Evolutionary conservation across 2,888 invertebrate species (phyloP).

Genomic region (Oscheius myriophilus): DNA sequence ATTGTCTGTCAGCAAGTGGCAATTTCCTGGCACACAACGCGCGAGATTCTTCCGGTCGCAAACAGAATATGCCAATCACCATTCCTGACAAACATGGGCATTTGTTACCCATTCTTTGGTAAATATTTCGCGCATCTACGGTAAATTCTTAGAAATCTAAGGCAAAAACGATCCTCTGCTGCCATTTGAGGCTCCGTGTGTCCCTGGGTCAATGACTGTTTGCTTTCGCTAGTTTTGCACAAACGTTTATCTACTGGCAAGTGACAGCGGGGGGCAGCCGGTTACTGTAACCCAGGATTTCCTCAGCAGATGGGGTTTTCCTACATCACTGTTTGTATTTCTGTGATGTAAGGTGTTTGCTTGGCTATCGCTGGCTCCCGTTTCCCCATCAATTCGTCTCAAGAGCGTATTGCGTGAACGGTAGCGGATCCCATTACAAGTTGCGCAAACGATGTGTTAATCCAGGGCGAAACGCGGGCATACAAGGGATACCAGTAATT

Average conservation of each 20-base stretch:
- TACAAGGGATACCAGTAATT: background rate
- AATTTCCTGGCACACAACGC: constrained; percentile 30
- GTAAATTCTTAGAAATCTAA: too few relatives aligned
- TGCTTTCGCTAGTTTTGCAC: background rate
- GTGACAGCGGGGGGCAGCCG: constrained; percentile 20
- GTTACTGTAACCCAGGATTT: background rate
- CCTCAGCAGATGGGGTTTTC: constrained; percentile 4
- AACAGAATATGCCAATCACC: constrained; percentile 10
- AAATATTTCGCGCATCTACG: too few relatives aligned
- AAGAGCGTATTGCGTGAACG: constrained; percentile 23
- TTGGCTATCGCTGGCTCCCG: constrained; percentile 20
- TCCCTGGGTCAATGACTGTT: constrained; percentile 16
- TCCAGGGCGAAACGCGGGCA: constrained; percentile 15
- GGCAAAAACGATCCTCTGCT: too few relatives aligned
- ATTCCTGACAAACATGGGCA: background rate
- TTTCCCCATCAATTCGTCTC: constrained; percentile 22
- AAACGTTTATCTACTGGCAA: constrained; percentile 24
- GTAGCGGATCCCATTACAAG: constrained; percentile 28
- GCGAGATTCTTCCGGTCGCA: constrained; percentile 30
- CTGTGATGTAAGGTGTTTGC: constrained; percentile 28
- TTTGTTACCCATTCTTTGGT: too few relatives aligned
- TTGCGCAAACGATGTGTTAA: constrained; percentile 25
- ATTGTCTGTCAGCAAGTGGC: constrained; percentile 30
- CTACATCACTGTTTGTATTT: constrained; percentile 23
- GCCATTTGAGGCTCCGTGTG: constrained; percentile 3